Conservation (phyloP, 2,113 vertebrate genomes). For the Dasyprocta punctata region DNA sequence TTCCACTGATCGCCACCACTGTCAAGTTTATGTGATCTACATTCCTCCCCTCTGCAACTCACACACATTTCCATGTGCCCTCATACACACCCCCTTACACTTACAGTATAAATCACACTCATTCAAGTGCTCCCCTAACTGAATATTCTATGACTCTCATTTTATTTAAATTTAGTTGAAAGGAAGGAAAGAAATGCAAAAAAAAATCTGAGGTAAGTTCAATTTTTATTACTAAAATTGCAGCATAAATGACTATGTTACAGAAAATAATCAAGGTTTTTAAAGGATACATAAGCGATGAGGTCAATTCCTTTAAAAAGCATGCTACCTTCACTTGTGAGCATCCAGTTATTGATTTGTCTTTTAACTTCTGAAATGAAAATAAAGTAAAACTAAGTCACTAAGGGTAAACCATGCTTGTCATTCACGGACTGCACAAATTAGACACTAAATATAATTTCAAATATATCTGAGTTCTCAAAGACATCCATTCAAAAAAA, state of each 20-base stretch:
- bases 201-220: neutral
- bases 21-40: neutral
- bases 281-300: neutral
- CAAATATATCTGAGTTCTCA: constrained; percentile 79
- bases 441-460: constrained; percentile 75
- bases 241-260: neutral
- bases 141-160: neutral
- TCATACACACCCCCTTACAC: neutral
- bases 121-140: neutral
- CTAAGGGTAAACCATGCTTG: constrained; percentile 66
- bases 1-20: neutral
- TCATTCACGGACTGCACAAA: constrained; percentile 66
- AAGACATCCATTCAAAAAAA: constrained; percentile 76
- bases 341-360: constrained; percentile 50
- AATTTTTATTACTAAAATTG: neutral
- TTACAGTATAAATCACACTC: neutral
- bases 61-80: neutral
- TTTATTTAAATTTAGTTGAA: neutral
- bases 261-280: constrained; percentile 22
- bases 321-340: constrained; percentile 30
- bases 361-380: constrained; percentile 71
- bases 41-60: neutral
- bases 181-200: neutral
- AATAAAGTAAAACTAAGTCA: constrained; percentile 77
- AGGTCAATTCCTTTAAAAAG: constrained; percentile 49